These are phyloP conservation scores for Chaetophractus vellerosus DNA, from an alignment of 2,797 vertebrate species.

Conservation along the genomic window DNA sequence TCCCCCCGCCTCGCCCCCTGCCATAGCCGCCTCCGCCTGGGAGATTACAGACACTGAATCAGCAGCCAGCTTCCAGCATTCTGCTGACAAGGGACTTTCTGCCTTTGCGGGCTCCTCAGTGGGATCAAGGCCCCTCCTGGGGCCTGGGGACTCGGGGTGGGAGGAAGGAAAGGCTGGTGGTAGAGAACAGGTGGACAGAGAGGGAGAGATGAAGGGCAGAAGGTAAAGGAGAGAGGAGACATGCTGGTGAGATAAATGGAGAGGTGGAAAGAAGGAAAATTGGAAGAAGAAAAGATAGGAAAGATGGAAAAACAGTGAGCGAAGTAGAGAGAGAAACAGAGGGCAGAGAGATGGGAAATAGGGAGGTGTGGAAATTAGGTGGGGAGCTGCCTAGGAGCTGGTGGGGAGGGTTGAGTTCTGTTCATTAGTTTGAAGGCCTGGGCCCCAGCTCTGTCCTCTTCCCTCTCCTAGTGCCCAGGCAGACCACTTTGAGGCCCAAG, in stretches of 20 bases:
- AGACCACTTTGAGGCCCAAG: neutral
- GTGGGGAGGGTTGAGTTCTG: neutral
- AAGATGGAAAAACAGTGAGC: neutral
- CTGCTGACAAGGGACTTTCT: conserved; percentile 85
- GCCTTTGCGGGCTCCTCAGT: conserved; percentile 69
- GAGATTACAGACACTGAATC: conserved; percentile 86
- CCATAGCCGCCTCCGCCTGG: conserved; percentile 72
- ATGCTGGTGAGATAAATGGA: neutral
- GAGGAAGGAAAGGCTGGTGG: neutral
- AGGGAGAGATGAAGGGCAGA: neutral
- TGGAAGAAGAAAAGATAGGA: neutral
- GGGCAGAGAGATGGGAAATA: neutral
- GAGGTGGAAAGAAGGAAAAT: neutral
- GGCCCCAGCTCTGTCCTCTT: neutral
- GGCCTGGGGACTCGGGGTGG: neutral
- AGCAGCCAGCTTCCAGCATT: conserved; percentile 77
- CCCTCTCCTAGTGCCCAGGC: neutral
- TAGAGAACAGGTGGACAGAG: neutral
- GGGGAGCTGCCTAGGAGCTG: neutral
- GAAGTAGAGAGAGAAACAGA: neutral
- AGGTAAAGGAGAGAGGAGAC: neutral
- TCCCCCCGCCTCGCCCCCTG: neutral
- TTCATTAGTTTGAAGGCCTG: neutral
- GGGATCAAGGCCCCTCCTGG: conserved; percentile 62
- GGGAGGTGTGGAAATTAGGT: too few relatives aligned